Percentiles rank a stretch among this genome's conserved stretches.
phyloP scores from a whole-genome alignment of 2,113 vertebrate species.

The Microcebus ravelobensis region DNA sequence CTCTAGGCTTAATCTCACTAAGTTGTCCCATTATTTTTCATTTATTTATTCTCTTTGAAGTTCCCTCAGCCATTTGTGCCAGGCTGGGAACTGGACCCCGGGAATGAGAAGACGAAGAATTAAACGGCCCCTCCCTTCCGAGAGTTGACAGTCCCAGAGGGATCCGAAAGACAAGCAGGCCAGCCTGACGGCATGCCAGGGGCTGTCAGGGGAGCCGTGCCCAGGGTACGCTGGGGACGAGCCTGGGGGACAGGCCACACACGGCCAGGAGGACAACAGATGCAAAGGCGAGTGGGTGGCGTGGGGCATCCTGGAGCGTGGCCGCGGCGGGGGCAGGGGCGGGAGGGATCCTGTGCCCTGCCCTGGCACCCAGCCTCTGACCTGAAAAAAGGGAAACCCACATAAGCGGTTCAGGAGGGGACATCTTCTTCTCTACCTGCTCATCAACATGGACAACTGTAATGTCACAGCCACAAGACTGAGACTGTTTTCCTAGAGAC shows the following conservation, averaged over 20 bases:
- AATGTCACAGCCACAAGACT: background rate
- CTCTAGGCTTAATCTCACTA: background rate
- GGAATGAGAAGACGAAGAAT: background rate
- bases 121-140: too few species aligned
- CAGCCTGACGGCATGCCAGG: background rate
- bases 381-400: background rate
- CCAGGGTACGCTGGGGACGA: accelerated
- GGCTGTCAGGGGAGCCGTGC: background rate
- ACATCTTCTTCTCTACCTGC: background rate
- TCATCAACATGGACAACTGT: background rate
- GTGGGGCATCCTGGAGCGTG: accelerated
- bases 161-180: background rate
- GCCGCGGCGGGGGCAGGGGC: background rate
- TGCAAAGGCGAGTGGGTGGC: accelerated
- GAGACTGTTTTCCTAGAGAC: background rate
- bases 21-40: background rate
- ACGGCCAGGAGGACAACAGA: background rate
- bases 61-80: background rate
- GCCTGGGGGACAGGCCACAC: background rate
- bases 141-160: background rate
- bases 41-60: background rate
- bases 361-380: background rate
- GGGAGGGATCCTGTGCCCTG: accelerated
- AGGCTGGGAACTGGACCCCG: background rate
- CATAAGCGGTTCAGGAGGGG: background rate